Conservation (phyloP, 2,888 invertebrate genomes). For the Thera obeliscata region DNA sequence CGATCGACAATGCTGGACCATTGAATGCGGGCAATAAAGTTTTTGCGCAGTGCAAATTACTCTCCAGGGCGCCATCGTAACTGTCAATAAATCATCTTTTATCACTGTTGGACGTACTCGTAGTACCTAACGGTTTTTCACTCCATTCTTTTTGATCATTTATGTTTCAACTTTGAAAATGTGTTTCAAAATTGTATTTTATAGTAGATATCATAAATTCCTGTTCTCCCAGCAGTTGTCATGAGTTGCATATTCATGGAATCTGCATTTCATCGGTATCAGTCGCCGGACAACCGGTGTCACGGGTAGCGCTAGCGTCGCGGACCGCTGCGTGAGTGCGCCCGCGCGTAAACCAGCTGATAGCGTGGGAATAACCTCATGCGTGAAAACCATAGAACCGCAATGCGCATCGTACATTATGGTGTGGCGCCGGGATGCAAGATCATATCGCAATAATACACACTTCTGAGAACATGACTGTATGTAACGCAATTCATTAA, state of each 20-base stretch:
- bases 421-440: constrained; percentile 40
- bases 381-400: constrained; percentile 49
- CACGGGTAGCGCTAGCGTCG: constrained; percentile 55
- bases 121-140: constrained; percentile 19
- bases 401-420: constrained; percentile 42
- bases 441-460: constrained; percentile 33
- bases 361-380: constrained; percentile 77
- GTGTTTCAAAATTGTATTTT: not conserved
- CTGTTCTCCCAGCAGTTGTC: constrained; percentile 18
- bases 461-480: constrained; percentile 24
- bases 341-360: constrained; percentile 76
- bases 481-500: constrained; percentile 18
- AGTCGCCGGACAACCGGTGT: constrained; percentile 49
- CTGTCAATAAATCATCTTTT: constrained; percentile 66
- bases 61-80: constrained; percentile 60
- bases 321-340: constrained; percentile 63
- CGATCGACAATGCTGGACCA: constrained; percentile 37
- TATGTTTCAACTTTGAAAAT: constrained; percentile 12
- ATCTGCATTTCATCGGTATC: constrained; percentile 46
- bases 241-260: constrained; percentile 30
- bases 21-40: constrained; percentile 52
- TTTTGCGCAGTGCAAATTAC: constrained; percentile 68
- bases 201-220: constrained; percentile 12
- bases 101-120: constrained; percentile 45
- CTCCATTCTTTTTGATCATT: constrained; percentile 1